Evolutionary conservation across 2,113 vertebrate species (phyloP), one percentile per base, ranked within the genome.

Genomic region (Anguilla japonica): DNA sequence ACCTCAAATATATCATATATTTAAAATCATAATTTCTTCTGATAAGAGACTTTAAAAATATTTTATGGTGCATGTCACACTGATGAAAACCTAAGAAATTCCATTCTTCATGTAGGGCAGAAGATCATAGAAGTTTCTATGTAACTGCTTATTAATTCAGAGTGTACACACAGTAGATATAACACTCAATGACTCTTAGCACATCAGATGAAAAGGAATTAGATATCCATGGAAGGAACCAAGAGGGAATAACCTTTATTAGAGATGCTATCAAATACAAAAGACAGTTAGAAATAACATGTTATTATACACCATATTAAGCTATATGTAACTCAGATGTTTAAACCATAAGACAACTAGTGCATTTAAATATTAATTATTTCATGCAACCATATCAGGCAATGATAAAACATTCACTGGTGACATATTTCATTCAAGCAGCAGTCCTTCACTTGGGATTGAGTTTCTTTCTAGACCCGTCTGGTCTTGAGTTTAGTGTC

Each of bases 21-120:
- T 2, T 79, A 29, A 75, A 78, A 85, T 79, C 63, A 85, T 79
- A 50, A 43, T 39, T 50, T 46, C 46, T 79, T 85, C 75, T 85
- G 84, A 80, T 81, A 80, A 85, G 79, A 43, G 41, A 60, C 50
- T 85, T 85, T 22, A 39, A 79, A 80, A 81, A 80, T 79, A 85
- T 80, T 81, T 78, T 41, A 81, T 85, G 50, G 75, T 53, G 39
- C 57, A 79, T 79, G 84, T 56, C 53, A 53, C 20, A 46, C 39
- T 60, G 84, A 85, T 81, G 84, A 56, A 57, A 57, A 41, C 75
- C 84, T 53, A 57, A 60, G 84, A 41, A 85, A 81, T 85, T 34
- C 81, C 79, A 39, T 85, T 80, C 50, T 40, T 40, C 53, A 67
- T 81, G 81, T 67, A 86, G 81, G 79, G 60, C 79, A 81, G 85